Conservation (phyloP, 2,113 vertebrate genomes). For the Fulica atra region DNA sequence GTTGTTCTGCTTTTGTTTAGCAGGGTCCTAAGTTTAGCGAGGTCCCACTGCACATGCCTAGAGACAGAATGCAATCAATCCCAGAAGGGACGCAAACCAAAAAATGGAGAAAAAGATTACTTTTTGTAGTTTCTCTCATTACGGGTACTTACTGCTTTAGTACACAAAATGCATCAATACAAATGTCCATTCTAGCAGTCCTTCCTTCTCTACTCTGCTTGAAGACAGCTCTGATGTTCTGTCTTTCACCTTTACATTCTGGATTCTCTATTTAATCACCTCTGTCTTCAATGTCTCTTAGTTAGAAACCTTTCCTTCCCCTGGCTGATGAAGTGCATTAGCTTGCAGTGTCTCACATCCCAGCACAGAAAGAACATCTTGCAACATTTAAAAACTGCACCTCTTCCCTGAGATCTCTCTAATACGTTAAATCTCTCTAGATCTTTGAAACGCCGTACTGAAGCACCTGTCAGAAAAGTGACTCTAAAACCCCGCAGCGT, state of each 20-base stretch:
- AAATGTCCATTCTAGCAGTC: background rate
- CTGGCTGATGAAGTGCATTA: background rate
- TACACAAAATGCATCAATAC: background rate
- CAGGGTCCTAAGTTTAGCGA: background rate
- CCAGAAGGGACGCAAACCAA: background rate
- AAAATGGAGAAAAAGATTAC: background rate
- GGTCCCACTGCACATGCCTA: background rate
- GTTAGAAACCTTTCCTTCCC: background rate
- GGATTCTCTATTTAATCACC: background rate
- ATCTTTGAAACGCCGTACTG: background rate
- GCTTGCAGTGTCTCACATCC: background rate
- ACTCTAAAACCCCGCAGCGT: background rate
- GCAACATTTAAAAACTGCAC: background rate
- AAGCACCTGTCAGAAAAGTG: background rate
- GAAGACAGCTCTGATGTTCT: background rate
- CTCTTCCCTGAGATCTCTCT: background rate
- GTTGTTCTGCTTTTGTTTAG: background rate
- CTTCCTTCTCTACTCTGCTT: background rate
- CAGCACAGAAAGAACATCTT: background rate
- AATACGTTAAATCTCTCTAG: background rate
- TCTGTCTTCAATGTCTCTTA: background rate
- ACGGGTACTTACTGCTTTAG: background rate
- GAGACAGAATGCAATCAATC: background rate
- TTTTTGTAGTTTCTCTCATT: background rate
- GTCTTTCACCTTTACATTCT: background rate